Percentiles rank a stretch among this genome's conserved stretches.
Evolutionary conservation across 2,888 invertebrate species (phyloP).

Genomic region (Agrotis puta): DNA sequence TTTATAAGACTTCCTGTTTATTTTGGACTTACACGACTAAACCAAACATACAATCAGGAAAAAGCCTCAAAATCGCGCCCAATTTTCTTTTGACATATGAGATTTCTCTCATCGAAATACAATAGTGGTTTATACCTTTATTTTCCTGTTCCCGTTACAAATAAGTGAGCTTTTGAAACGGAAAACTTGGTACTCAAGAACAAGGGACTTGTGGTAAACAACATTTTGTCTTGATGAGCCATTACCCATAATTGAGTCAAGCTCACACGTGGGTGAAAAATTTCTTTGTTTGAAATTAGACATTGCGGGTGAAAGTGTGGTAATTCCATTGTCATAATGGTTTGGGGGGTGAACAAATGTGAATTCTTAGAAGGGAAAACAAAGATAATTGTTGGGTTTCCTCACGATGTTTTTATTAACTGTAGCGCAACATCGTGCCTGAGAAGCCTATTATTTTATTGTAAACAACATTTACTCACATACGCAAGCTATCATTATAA

Average conservation of each 20-base stretch:
- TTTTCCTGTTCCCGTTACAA: constrained; percentile 4
- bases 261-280: constrained; percentile 22
- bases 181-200: constrained; percentile 20
- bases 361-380: not conserved
- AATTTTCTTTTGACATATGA: constrained; percentile 21
- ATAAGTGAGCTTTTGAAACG: constrained; percentile 22
- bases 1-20: not conserved
- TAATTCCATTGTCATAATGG: not conserved
- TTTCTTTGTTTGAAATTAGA: constrained; percentile 14
- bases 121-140: constrained; percentile 10
- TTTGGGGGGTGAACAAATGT: not conserved
- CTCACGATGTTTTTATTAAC: no score
- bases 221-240: constrained; percentile 25
- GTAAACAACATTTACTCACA: no score
- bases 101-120: constrained; percentile 3
- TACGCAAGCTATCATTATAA: no score
- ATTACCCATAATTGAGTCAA: constrained; percentile 17
- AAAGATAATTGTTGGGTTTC: not conserved
- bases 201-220: constrained; percentile 10
- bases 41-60: not conserved
- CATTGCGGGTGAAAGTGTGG: not conserved
- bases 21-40: not conserved
- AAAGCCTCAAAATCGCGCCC: not conserved
- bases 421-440: no score
- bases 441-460: no score